Percentiles rank a stretch among this genome's conserved stretches.
These are phyloP conservation scores for Troglohyphantes excavatus DNA, from an alignment of 2,888 invertebrate genomes.

Conservation along the genomic window DNA sequence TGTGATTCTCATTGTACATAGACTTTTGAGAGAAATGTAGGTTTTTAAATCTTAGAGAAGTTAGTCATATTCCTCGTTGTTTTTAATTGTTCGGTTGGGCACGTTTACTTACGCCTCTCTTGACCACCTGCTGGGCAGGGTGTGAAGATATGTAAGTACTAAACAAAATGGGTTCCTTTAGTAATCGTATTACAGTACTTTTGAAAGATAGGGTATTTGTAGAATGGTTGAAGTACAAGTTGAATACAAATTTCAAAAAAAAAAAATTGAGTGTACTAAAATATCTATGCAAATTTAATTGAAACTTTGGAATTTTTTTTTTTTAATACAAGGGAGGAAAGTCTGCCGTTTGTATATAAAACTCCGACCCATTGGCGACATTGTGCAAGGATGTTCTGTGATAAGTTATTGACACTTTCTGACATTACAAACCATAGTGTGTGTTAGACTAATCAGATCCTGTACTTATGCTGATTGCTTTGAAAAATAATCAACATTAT, in stretches of 20 bases:
- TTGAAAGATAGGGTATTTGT: neutral
- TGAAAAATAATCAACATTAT: neutral
- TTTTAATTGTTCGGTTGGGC: slow-evolving; percentile 60
- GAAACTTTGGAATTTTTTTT: neutral
- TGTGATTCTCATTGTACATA: slow-evolving; percentile 78
- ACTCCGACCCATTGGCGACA: slow-evolving; percentile 30
- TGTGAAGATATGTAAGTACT: slow-evolving; percentile 60
- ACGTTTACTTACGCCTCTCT: slow-evolving; percentile 67
- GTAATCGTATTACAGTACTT: slow-evolving; percentile 40
- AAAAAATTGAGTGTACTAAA: slow-evolving; percentile 23
- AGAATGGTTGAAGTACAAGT: slow-evolving; percentile 20
- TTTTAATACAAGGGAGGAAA: neutral
- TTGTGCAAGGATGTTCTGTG: slow-evolving; percentile 23
- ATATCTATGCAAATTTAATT: slow-evolving; percentile 45
- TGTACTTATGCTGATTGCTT: neutral
- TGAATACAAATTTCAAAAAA: neutral
- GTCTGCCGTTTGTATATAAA: neutral
- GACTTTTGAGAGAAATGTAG: slow-evolving; percentile 74
- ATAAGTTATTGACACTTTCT: slow-evolving; percentile 26
- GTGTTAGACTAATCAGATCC: neutral
- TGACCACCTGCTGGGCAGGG: slow-evolving; percentile 73
- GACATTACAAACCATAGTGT: neutral
- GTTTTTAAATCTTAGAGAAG: slow-evolving; percentile 62
- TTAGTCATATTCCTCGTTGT: slow-evolving; percentile 72
- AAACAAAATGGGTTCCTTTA: slow-evolving; percentile 49